Evolutionary conservation across 2,888 invertebrate species (phyloP), one percentile per base, ranked within the genome.

Genomic region (Agriopis marginaria): DNA sequence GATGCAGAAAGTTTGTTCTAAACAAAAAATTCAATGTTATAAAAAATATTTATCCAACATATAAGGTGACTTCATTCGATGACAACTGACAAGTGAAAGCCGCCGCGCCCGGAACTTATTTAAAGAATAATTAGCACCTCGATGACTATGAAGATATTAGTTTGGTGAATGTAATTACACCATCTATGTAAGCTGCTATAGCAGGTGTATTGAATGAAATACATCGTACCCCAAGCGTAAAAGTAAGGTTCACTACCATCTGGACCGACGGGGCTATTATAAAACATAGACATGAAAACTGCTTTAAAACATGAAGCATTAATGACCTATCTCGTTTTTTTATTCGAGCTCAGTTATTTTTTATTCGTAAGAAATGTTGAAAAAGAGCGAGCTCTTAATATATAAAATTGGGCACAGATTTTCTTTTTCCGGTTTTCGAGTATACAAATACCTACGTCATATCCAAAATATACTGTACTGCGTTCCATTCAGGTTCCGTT

Each of bases 81-180:
- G 60, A 49, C 60, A 62, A 44, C 17, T 53, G 66, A 70, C 61
- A 67, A 73, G 77, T 66, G 77, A 77, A 77, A 77, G 77, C 53
- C 23, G 68, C 32, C 54, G 40, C 47, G 42, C 8, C 73, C 74
- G 73, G 72, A 75, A 70, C 69, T 74, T 73, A 71, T 75, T 72
- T 73, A 68, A 56, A 63, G 63, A 66, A 70, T 77, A 77, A 76
- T 76, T 76, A 76, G 47, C 76, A 75, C 76, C 71, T 73, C 61
- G 54, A 53, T 61, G 50, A 54, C 47, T 70, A 58, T 63, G 47
- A 12, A 71, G 59, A 54, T 63, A 51, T 68, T 71, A 60, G 59
- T 62, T 63, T 61, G 45, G 75, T 70, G 71, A 72, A 70, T 72
- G 76, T 68, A 72, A 73, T 73, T 66, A 73, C 61, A 58, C 55